Conservation (phyloP, 2,888 invertebrate species). For the Zaprionus lineosus region DNA sequence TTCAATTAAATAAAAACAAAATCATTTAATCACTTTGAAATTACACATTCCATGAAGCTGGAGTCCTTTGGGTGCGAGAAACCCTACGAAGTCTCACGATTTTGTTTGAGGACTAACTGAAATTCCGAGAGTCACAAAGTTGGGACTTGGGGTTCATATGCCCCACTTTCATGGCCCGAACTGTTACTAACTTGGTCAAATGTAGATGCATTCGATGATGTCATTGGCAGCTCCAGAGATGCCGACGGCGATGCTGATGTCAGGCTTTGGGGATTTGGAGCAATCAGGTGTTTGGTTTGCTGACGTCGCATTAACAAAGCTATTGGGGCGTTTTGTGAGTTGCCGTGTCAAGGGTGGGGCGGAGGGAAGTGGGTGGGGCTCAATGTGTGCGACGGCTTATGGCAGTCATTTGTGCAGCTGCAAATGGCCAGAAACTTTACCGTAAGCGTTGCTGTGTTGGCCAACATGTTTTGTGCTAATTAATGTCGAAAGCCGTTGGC, state of each 20-base stretch:
- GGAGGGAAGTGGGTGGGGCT: conserved; percentile 6
- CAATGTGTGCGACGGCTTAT: conserved; percentile 26
- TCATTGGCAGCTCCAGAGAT: conserved; percentile 37
- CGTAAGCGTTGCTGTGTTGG: conserved; percentile 42
- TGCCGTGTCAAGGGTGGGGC: conserved; percentile 60
- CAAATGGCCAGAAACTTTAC: conserved; percentile 68
- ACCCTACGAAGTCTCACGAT: too few relatives aligned
- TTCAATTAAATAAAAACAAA: too few relatives aligned
- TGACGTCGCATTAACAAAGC: conserved; percentile 34
- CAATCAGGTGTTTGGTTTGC: conserved; percentile 13
- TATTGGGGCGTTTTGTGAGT: conserved; percentile 41
- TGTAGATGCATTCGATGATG: conserved; percentile 16
- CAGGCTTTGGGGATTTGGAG: conserved; percentile 1
- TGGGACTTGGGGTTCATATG: conserved; percentile 33
- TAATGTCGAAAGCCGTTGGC: conserved; percentile 69
- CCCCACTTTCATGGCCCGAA: conserved; percentile 41
- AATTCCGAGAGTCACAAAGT: conserved; percentile 32
- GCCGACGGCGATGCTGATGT: conserved; percentile 17
- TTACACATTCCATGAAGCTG: too few relatives aligned
- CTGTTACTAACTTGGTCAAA: conserved; percentile 26
- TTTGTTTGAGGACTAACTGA: too few relatives aligned
- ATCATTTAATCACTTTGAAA: too few relatives aligned
- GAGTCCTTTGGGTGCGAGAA: too few relatives aligned
- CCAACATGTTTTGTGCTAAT: conserved; percentile 69
- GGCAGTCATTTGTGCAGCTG: conserved; percentile 57